Evolutionary conservation across 1,140 invertebrate genomes (phyloP).

Genomic region (Pygmarrhopalites habei): DNA sequence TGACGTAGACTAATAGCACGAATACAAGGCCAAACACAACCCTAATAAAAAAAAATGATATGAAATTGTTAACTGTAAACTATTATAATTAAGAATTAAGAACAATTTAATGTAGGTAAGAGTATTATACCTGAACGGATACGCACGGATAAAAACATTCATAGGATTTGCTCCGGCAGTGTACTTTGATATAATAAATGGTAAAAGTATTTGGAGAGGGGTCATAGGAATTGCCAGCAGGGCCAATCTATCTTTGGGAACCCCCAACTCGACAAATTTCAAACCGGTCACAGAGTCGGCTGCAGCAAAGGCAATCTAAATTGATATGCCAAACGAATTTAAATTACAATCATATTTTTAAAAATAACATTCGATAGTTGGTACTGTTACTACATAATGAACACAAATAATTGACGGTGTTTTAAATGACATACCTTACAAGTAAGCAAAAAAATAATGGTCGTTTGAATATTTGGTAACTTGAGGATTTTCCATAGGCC

Average conservation of each 20-base stretch:
- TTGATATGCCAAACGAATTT: not conserved
- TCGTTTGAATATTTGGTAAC: constrained; percentile 67
- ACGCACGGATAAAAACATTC: constrained; percentile 78
- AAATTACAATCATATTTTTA: not conserved
- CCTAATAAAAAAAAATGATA: constrained; percentile 29
- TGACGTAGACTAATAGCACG: constrained; percentile 73
- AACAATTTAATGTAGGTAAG: too few species aligned
- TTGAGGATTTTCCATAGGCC: constrained; percentile 75
- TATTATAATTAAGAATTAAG: too few species aligned
- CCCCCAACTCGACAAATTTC: constrained; percentile 89
- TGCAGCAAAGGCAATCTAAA: constrained; percentile 87
- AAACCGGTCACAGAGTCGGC: constrained; percentile 83
- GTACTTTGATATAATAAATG: constrained; percentile 78
- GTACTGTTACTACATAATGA: not conserved
- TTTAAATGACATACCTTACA: constrained; percentile 40
- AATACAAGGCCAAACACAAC: constrained; percentile 76
- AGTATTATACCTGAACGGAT: constrained; percentile 69
- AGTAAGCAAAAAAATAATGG: constrained; percentile 77
- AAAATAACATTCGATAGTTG: not conserved
- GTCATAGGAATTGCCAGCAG: constrained; percentile 84
- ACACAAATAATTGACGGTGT: not conserved
- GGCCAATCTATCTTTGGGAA: constrained; percentile 91
- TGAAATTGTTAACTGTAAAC: too few species aligned
- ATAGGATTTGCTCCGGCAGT: constrained; percentile 81
- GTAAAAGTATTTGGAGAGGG: constrained; percentile 89